phyloP scores from a whole-genome alignment of 1,140 invertebrate genomes.

The Paraescarpia echinospica region DNA sequence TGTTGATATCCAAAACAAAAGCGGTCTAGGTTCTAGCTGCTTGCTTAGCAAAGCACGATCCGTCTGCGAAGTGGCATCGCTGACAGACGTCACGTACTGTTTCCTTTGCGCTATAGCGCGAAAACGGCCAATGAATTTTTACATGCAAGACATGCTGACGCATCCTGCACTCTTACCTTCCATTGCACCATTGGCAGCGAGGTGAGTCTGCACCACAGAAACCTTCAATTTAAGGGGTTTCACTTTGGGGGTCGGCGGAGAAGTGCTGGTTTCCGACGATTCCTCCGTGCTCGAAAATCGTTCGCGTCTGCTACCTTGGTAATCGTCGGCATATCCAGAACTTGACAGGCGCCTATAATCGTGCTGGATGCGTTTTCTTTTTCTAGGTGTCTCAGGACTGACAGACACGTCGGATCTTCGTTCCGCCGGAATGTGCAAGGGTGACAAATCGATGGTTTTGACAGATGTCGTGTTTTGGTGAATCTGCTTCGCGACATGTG shows the following conservation, averaged over 20 bases:
- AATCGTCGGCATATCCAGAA: slow-evolving; percentile 22
- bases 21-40: background rate
- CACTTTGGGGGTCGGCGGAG: background rate
- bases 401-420: background rate
- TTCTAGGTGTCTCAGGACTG: slow-evolving; percentile 6
- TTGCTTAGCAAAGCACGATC: background rate
- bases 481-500: background rate
- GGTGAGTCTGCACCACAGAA: background rate
- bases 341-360: slow-evolving; percentile 19
- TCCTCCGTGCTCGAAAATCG: slow-evolving; percentile 10
- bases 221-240: background rate
- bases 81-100: background rate
- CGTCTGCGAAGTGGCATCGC: background rate
- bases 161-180: background rate
- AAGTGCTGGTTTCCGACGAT: background rate
- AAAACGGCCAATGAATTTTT: background rate
- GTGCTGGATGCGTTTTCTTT: slow-evolving; percentile 16
- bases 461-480: background rate
- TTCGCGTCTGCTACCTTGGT: slow-evolving; percentile 10
- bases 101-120: background rate
- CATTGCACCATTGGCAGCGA: background rate
- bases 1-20: background rate
- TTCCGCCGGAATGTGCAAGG: background rate
- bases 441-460: background rate
- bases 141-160: background rate